Evolutionary conservation across 1,140 invertebrate species (phyloP).

Genomic region (Bactericera cockerelli): DNA sequence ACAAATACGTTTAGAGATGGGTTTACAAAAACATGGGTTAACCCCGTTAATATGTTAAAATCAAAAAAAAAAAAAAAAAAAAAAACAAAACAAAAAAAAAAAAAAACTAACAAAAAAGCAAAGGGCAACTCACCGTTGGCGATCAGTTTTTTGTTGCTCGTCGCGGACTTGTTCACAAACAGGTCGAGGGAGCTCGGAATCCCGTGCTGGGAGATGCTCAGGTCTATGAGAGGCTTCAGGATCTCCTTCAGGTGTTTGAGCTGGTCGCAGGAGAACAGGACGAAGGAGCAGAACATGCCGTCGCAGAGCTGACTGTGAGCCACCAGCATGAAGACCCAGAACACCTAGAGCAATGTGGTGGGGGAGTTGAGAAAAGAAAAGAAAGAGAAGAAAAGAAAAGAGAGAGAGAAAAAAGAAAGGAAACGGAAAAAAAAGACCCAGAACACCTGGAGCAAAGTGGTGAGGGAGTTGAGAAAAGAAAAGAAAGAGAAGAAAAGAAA

Average conservation of each 20-base stretch:
- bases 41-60: too few relatives aligned
- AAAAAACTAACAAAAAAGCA: too few relatives aligned
- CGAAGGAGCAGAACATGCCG: constrained; percentile 63
- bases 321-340: constrained; percentile 55
- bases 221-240: constrained; percentile 67
- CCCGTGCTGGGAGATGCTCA: constrained; percentile 60
- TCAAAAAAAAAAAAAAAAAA: too few relatives aligned
- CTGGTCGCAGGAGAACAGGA: constrained; percentile 69
- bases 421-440: too few relatives aligned
- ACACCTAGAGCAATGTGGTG: constrained; percentile 35
- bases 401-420: too few relatives aligned
- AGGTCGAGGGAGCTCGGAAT: constrained; percentile 60
- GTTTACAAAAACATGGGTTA: too few relatives aligned
- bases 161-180: constrained; percentile 30
- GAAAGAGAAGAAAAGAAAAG: too few relatives aligned
- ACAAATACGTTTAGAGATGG: too few relatives aligned
- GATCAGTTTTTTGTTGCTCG: neutral
- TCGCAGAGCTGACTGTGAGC: constrained; percentile 53
- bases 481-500: too few relatives aligned
- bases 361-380: neutral
- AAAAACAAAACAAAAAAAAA: too few relatives aligned
- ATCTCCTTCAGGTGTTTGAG: constrained; percentile 67
- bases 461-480: too few relatives aligned
- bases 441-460: too few relatives aligned
- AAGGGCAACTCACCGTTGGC: constrained; percentile 7